These are phyloP conservation scores for Caiman crocodilus DNA, from an alignment of 2,797 vertebrate genomes.

Conservation along the genomic window DNA sequence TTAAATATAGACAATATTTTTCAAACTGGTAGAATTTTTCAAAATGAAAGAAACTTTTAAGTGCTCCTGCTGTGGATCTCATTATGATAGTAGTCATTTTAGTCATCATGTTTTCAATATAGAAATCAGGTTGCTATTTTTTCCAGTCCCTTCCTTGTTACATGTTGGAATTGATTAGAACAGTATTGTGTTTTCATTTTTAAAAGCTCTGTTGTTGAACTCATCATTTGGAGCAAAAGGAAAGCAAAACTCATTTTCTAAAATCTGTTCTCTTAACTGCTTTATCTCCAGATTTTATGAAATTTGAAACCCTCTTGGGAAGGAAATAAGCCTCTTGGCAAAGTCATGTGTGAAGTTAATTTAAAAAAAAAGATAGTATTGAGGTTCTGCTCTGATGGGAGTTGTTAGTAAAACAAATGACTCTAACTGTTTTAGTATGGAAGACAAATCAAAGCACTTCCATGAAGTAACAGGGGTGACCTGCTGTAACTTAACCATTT, in stretches of 20 bases:
- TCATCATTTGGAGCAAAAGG: not conserved
- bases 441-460: conserved; percentile 80
- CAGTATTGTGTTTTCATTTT: not conserved
- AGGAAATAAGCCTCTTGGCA: conserved; percentile 63
- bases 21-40: not conserved
- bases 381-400: conserved; percentile 68
- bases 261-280: not conserved
- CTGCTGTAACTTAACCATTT: conserved; percentile 77
- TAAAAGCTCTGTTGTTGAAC: not conserved
- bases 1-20: not conserved
- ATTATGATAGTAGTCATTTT: not conserved
- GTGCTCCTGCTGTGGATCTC: not conserved
- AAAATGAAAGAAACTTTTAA: not conserved
- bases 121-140: not conserved
- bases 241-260: conserved; percentile 1
- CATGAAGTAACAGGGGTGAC: conserved; percentile 66
- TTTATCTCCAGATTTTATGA: not conserved
- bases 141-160: not conserved
- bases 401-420: conserved; percentile 77
- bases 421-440: conserved; percentile 74
- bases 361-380: conserved; percentile 64
- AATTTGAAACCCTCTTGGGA: conserved; percentile 40
- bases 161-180: conserved; percentile 10
- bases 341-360: conserved; percentile 76
- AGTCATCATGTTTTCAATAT: not conserved